Conservation (phyloP, 2,113 vertebrate species). For the Entomyzon cyanotis region DNA sequence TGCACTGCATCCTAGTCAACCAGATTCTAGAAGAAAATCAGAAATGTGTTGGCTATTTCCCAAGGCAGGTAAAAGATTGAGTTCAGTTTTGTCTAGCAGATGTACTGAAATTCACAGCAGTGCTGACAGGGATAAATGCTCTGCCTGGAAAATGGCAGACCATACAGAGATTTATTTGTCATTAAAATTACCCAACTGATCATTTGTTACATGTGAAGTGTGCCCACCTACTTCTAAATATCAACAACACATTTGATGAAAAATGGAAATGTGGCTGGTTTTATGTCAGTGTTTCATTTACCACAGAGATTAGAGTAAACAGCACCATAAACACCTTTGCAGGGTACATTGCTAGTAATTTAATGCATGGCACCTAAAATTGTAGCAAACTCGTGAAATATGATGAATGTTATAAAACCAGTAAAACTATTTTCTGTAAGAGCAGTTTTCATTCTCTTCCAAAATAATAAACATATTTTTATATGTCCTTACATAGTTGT, state of each 20-base stretch:
- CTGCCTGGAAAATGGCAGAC: conserved; percentile 62
- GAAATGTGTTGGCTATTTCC: conserved; percentile 64
- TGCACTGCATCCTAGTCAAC: conserved; percentile 67
- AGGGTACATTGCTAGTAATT: neutral
- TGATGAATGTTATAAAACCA: neutral
- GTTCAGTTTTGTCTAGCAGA: conserved; percentile 64
- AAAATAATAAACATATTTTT: neutral
- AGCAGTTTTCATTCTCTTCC: neutral
- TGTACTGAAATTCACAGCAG: conserved; percentile 71
- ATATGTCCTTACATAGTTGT: neutral
- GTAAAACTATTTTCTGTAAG: neutral
- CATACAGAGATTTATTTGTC: conserved; percentile 28
- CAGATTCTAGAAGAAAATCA: conserved; percentile 67
- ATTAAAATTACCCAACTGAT: conserved; percentile 51
- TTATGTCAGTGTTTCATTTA: neutral
- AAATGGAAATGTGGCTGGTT: neutral
- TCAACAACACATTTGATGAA: neutral
- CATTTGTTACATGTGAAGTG: conserved; percentile 33
- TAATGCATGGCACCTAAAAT: neutral
- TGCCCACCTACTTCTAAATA: neutral
- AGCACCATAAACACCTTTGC: neutral
- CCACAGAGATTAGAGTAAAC: neutral
- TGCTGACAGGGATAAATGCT: conserved; percentile 69
- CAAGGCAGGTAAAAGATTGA: conserved; percentile 70
- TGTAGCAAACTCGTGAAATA: neutral